These are phyloP conservation scores for Oligia fasciuncula DNA, from an alignment of 2,888 invertebrate species.

Conservation along the genomic window DNA sequence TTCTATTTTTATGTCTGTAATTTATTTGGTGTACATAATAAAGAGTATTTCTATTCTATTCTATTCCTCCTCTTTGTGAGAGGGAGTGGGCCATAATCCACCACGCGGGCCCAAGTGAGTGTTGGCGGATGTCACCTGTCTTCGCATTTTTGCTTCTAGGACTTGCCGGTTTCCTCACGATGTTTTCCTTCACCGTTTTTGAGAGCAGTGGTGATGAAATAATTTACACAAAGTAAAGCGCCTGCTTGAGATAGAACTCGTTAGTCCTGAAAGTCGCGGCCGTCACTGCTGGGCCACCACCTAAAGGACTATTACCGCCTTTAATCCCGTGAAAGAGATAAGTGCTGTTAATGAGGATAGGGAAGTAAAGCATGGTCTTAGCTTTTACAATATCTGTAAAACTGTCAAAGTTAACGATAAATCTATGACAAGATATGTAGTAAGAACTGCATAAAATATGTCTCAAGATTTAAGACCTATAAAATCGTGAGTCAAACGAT, in stretches of 20 bases:
- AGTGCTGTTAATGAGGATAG: not conserved
- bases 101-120: not conserved
- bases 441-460: conserved; percentile 21
- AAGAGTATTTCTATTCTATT: too few species aligned
- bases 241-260: not conserved
- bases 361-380: not conserved
- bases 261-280: not conserved
- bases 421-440: not conserved
- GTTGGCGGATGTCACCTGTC: not conserved
- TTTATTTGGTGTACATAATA: too few species aligned
- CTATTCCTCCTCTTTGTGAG: not conserved
- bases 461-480: conserved; percentile 38
- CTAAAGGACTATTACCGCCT: not conserved
- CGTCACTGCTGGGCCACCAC: not conserved
- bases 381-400: not conserved
- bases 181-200: not conserved
- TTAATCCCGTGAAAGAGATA: not conserved
- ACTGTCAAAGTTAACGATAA: not conserved
- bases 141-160: not conserved
- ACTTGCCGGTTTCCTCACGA: not conserved
- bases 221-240: not conserved
- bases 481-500: conserved; percentile 35
- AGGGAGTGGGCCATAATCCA: not conserved
- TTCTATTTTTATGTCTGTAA: too few species aligned
- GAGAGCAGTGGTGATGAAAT: not conserved